Evolutionary conservation across 2,888 invertebrate genomes (phyloP), one percentile per base, ranked within the genome.

Genomic region (Tetanocera ferruginea): DNA sequence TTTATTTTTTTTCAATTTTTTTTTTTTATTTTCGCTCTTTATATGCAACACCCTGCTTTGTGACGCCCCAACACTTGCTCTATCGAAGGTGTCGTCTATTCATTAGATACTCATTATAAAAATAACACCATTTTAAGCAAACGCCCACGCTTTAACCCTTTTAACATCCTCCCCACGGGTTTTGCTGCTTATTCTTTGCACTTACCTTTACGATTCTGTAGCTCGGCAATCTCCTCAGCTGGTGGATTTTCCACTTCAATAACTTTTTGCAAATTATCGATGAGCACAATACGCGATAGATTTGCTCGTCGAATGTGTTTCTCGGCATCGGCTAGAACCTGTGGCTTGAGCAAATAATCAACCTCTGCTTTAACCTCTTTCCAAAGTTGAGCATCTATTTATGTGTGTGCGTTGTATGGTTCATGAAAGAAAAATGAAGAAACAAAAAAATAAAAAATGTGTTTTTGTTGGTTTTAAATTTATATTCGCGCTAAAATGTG

Each of bases 171-270:
- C 28, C 25, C 25, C 25, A 23, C n/a, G n/a, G n/a, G 60, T 60
- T 60, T 1, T 55, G 14, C 11, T 43, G n/a, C n/a, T n/a, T n/a
- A n/a, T n/a, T n/a, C n/a, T n/a, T 43, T 43, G 43, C 43, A 79
- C 91, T 88, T 88, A 94, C 94, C 94, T 91, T 93, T 91, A 86
- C 94, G 91, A 83, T 95, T 93, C 83, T 94, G 93, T 71, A 95
- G 91, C 60, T 92, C 87, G 85, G 94, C 94, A 76, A 93, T 93
- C 84, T 93, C 92, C 78, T 93, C 92, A 19, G 93, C 90, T 3
- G 92, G 91, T 66, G 95, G 95, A 89, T 96, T 96, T 90, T 96
- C 96, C 80, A 92, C 92, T 83, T 96, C 93, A 80, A 96, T 96
- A 69, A 94, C 94, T 84, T 91, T 91, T 88, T 96, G 96, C 72